A percentile compares a stretch with the other conserved stretches of the same genome.
Conservation (phyloP, 2,797 vertebrate species). For the Furcifer pardalis region DNA sequence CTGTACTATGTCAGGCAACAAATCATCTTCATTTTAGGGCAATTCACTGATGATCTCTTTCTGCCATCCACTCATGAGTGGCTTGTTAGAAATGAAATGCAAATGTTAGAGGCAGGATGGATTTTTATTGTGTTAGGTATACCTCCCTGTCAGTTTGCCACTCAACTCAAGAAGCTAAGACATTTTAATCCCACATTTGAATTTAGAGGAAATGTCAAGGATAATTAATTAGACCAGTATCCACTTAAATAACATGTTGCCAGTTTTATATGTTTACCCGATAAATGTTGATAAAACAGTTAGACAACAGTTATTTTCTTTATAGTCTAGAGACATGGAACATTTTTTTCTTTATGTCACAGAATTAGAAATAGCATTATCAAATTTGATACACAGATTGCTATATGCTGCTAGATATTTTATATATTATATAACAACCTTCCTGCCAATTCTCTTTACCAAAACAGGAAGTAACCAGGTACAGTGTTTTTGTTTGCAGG, state of each 20-base stretch:
- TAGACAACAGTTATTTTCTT: neutral
- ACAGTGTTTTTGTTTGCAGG: too few relatives aligned
- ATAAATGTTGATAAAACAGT: constrained; percentile 22
- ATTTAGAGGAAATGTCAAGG: constrained; percentile 18
- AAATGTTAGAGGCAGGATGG: neutral
- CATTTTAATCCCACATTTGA: neutral
- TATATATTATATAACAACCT: too few relatives aligned
- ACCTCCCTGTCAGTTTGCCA: neutral
- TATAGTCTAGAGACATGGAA: neutral
- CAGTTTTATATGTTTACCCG: constrained; percentile 10
- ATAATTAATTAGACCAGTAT: constrained; percentile 21
- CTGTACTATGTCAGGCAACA: neutral
- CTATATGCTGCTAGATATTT: too few relatives aligned
- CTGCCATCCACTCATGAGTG: neutral
- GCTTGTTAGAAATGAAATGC: constrained; percentile 9
- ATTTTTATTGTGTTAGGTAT: constrained; percentile 7
- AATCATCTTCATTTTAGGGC: constrained; percentile 12
- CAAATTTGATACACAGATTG: too few relatives aligned
- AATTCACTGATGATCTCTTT: neutral
- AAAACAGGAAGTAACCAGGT: too few relatives aligned
- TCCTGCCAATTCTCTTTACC: too few relatives aligned
- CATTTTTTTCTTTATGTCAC: neutral
- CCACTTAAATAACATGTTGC: constrained; percentile 11
- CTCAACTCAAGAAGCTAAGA: neutral
- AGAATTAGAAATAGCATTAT: too few relatives aligned